Base-by-base conservation (phyloP, 2,888 invertebrate species). In the Bugula neritina region DNA sequence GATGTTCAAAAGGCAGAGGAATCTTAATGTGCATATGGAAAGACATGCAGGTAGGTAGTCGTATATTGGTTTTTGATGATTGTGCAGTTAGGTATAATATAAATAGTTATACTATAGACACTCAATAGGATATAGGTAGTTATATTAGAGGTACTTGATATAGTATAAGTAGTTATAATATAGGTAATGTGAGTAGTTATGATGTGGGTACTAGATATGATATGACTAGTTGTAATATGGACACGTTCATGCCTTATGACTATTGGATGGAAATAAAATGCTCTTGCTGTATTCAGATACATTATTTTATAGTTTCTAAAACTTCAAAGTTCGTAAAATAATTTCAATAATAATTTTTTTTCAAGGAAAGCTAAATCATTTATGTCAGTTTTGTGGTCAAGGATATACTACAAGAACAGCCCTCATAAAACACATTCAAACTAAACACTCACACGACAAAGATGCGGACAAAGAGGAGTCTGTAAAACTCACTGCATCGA, bases 361-460 rank as follows among this genome's bases (percentile, higher is more conserved):
- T 63, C 5, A 21, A 63, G 63, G 63, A 2, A 63, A 31, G 10
- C 27, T 31, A 27, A 21, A 63, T 13, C 63, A 63, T 3, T 3
- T 63, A 13, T 63, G 63, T 34, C 13, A 63, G 5, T 25, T 63
- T 17, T 63, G 63, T 63, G 63, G 63, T 63, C 31, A 63, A n/a
- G 63, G 63, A 63, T 63, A 63, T 27, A 27, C 27, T 31, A 21
- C 27, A 13, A 63, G 27, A 27, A 31, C 63, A 17, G 21, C 63
- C 5, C 63, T 63, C 2, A 31, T 21, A 13, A 63, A 63, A n/a
- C 63, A 63, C 63, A 21, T 21, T 10, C 21, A 63, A 31, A 31
- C 63, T 31, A 63, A 63, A 63, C 63, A 63, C 27, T 31, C 63
- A 29, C 31, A 63, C 10, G 63, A 63, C 3, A 5, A 13, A 10